Evolutionary conservation across 2,797 vertebrate species (phyloP).

Genomic region (Liparis tanakae): DNA sequence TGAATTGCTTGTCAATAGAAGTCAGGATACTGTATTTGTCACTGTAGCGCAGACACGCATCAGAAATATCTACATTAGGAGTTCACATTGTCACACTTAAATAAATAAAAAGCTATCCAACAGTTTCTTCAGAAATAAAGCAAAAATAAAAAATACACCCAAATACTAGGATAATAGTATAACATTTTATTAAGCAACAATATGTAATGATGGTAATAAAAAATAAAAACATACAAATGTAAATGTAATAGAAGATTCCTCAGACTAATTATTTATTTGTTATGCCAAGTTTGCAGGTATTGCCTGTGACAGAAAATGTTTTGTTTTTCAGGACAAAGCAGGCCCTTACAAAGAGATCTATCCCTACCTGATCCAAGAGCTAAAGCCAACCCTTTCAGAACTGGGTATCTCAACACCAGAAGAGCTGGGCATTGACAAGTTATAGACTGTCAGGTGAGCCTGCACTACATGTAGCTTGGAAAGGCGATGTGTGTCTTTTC

Average conservation of each 20-base stretch:
- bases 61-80: not conserved
- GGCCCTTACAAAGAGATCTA: slow-evolving; percentile 97
- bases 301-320: not conserved
- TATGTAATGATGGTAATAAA: not conserved
- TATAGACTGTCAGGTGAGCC: slow-evolving; percentile 78
- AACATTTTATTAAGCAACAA: not conserved
- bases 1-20: not conserved
- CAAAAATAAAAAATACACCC: not conserved
- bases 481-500: not conserved
- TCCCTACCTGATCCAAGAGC: slow-evolving; percentile 95
- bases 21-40: not conserved
- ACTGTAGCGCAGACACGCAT: no score
- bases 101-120: not conserved
- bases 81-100: not conserved
- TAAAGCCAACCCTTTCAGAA: slow-evolving; percentile 93
- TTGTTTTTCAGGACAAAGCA: slow-evolving; percentile 90
- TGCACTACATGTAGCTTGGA: not conserved
- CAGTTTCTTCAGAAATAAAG: not conserved
- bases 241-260: not conserved
- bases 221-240: not conserved
- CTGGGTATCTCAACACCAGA: slow-evolving; percentile 97
- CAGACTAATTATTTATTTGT: not conserved
- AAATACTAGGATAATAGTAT: not conserved
- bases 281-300: not conserved
- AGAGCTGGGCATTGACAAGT: slow-evolving; percentile 93